These are phyloP conservation scores for Aegithalos caudatus DNA, from an alignment of 2,113 vertebrate species.

Conservation along the genomic window DNA sequence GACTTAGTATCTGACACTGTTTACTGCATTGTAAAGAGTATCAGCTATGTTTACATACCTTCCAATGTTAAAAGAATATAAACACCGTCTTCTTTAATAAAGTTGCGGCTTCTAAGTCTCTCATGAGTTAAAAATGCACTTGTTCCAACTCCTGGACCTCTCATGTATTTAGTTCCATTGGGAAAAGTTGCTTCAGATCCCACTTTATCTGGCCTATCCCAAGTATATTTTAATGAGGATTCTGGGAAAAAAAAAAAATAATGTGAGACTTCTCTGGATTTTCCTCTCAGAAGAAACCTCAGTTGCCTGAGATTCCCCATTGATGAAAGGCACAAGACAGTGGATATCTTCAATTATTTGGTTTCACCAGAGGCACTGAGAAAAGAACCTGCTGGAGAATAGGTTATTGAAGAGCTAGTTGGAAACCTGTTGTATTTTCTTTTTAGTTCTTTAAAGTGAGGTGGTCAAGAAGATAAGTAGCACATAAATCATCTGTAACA, in stretches of 20 bases:
- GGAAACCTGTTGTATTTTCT: not conserved
- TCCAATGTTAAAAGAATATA: constrained; percentile 83
- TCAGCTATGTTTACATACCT: constrained; percentile 66
- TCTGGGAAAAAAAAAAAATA: not conserved
- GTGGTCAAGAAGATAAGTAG: not conserved
- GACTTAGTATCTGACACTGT: not conserved
- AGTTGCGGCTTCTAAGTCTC: constrained; percentile 79
- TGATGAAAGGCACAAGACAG: not conserved
- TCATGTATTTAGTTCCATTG: constrained; percentile 79
- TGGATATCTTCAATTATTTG: fast-evolving
- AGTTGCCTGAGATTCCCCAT: not conserved
- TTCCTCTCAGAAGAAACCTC: not conserved
- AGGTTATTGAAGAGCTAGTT: not conserved
- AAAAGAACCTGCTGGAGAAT: not conserved
- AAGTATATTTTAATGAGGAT: constrained; percentile 50
- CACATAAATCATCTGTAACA: not conserved
- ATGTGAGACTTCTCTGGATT: not conserved
- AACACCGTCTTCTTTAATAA: constrained; percentile 80
- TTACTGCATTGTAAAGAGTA: not conserved
- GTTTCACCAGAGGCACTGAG: not conserved
- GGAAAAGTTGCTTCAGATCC: constrained; percentile 63
- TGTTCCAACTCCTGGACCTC: constrained; percentile 72
- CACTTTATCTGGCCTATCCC: constrained; percentile 84
- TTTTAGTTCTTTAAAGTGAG: not conserved
- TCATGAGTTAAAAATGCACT: constrained; percentile 75